A percentile compares a stretch with the other conserved stretches of the same genome.
Evolutionary conservation across 2,797 vertebrate species (phyloP).

Genomic region (Alcedo quadribrachys): DNA sequence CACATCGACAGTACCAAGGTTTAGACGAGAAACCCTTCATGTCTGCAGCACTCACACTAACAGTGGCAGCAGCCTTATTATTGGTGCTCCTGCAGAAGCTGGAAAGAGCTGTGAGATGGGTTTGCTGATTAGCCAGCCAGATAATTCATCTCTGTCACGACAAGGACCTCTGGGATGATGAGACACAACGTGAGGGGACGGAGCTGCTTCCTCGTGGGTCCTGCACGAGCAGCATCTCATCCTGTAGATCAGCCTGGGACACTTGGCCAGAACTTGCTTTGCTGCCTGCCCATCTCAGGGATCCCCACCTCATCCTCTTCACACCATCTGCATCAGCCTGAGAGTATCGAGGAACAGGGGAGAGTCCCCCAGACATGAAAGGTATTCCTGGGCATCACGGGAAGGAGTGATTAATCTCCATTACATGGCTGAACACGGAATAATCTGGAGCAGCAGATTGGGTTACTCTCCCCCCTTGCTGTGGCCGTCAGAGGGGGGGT

Average conservation of each 20-base stretch:
- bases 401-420: conserved; percentile 68
- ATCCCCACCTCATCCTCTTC: neutral
- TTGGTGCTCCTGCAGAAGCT: neutral
- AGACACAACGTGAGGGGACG: fast-evolving
- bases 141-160: fast-evolving
- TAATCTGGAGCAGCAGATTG: conserved; percentile 52
- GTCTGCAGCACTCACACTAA: neutral
- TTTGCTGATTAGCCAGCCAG: neutral
- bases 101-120: neutral
- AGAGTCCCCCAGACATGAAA: conserved; percentile 40
- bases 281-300: neutral
- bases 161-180: neutral
- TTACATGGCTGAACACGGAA: conserved; percentile 33
- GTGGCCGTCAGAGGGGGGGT: neutral
- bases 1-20: neutral
- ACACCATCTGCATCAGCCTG: neutral
- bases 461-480: conserved; percentile 30
- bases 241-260: fast-evolving
- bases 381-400: conserved; percentile 32
- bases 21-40: neutral
- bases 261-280: neutral
- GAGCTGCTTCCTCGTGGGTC: neutral
- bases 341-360: neutral
- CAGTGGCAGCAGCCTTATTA: neutral
- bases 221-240: neutral